Base-by-base conservation (phyloP, 2,888 invertebrate genomes). In the Philereme transversata region DNA sequence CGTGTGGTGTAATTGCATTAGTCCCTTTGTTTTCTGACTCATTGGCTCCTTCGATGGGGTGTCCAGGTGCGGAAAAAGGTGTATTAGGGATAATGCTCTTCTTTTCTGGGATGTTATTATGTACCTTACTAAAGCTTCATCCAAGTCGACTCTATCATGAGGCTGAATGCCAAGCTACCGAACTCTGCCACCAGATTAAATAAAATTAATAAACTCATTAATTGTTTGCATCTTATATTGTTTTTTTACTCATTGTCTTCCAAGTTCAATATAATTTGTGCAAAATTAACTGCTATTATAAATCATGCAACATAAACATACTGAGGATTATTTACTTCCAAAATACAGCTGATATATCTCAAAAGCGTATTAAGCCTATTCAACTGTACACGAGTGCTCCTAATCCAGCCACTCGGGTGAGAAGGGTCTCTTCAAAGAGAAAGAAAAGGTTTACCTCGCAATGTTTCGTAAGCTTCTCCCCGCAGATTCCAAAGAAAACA, bases 1-100 rank as follows among this genome's bases (percentile, higher is more conserved):
- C 67, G 57, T 60, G 68, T 64, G 65, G 59, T 69, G 73, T 82
- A 82, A 83, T 86, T 82, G 80, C 76, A 79, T 83, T 83, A 83
- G 57, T 48, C 70, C 71, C 70, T 75, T 76, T 77, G 74, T 75
- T 75, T 75, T 65, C 72, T 74, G 69, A 72, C 63, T 69, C 73
- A 74, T 70, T 75, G 65, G 54, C 65, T 65, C 56, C 54, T 60
- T 57, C 63, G 47, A 57, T 66, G 64, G 53, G 57, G 59, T 60
- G 22, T 53, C 8, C 7, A 35, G 43, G 8, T 33, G 5, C 44
- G 33, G 41, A 43, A 36, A 35, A 9, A 47, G 45, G n/a, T 49
- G n/a, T 38, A 38, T 49, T 36, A 11, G 36, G 7, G 35, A 33
- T 47, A 11, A 22, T 34, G 9, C n/a, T 5, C 9, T 35, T 47